Evolutionary conservation across 2,888 invertebrate species (phyloP), one percentile per base, ranked within the genome.

Genomic region (Maniola hyperantus): DNA sequence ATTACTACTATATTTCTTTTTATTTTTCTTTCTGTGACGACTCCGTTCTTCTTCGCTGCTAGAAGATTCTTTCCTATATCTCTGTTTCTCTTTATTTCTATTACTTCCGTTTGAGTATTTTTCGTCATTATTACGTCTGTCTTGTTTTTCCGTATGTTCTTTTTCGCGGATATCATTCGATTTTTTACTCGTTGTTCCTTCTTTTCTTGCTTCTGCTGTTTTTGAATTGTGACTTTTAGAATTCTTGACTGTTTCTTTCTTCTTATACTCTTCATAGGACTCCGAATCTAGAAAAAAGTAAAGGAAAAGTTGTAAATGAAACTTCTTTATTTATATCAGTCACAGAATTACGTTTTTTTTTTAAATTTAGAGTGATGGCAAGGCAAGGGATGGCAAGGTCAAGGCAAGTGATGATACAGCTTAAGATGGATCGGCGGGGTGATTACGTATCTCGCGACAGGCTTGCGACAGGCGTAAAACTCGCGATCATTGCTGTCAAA

Each of bases 231-330:
- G 74, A 78, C 75, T 86, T 74, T 83, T 71, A 75, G 54, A 48
- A n/a, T 86, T 67, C 77, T 87, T 75, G 74, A 87, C 78, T 36
- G 6, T 63, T 76, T 93, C 90, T 58, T 84, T 92, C 72, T 83
- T 93, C 76, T 95, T 95, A 77, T 95, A 96, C 75, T 95, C 94
- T 74, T 96, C 95, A 80, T 94, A 97, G 72, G 95, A 95, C 42
- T 93, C 94, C 4, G 94, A 92, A 88, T 97, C 96, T 96, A 80
- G 74, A 83, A 76, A 68, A 58, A 57, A 20, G 10, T 26, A 10
- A 61, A 51, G 2, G 5, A 13, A 5, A n/a, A n/a, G n/a, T n/a
- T n/a, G n/a, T 51, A 26, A 51, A 13, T 11, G 0, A 50, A 20
- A 15, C 18, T 15, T 15, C 15, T 48, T 48, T 18, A 2, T 44